phyloP scores from a whole-genome alignment of 2,888 invertebrate genomes.

The Myathropa florea region DNA sequence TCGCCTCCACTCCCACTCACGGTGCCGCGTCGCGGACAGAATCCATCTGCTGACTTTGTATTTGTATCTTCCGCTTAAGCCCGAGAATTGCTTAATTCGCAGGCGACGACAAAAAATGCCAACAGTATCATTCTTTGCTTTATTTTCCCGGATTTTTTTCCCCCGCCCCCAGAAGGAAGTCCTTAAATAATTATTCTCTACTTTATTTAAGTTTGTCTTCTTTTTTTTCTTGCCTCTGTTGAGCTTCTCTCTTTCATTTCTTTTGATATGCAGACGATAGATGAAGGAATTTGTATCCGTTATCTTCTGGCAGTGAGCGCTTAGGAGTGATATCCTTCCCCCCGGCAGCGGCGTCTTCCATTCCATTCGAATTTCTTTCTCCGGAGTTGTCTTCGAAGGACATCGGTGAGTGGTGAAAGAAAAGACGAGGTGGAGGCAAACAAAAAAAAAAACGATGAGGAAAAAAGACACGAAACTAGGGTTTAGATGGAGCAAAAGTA shows the following conservation, averaged over 20 bases:
- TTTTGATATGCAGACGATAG: slow-evolving; percentile 33
- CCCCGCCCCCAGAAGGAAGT: slow-evolving; percentile 9
- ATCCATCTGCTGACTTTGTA: slow-evolving; percentile 58
- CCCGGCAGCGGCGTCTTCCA: not conserved
- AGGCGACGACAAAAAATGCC: slow-evolving; percentile 18
- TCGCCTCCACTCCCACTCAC: not conserved
- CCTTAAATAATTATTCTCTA: slow-evolving; percentile 60
- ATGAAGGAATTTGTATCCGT: slow-evolving; percentile 52
- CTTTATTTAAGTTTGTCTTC: slow-evolving; percentile 19
- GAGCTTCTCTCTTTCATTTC: not conserved
- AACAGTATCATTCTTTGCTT: slow-evolving; percentile 2
- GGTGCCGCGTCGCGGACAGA: slow-evolving; percentile 15
- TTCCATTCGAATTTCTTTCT: too few relatives aligned
- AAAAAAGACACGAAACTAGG: not conserved
- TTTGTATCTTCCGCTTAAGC: not conserved
- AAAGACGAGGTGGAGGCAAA: not conserved
- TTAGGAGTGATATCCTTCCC: not conserved
- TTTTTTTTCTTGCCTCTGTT: not conserved
- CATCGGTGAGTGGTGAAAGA: not conserved
- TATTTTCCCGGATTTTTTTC: not conserved
- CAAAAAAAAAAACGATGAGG: not conserved
- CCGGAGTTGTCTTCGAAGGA: slow-evolving; percentile 4
- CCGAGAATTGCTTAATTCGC: slow-evolving; percentile 61
- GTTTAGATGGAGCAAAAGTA: slow-evolving; percentile 24
- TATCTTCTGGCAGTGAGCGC: slow-evolving; percentile 20